Conservation (phyloP, 2,113 vertebrate genomes). For the Stegastes partitus region DNA sequence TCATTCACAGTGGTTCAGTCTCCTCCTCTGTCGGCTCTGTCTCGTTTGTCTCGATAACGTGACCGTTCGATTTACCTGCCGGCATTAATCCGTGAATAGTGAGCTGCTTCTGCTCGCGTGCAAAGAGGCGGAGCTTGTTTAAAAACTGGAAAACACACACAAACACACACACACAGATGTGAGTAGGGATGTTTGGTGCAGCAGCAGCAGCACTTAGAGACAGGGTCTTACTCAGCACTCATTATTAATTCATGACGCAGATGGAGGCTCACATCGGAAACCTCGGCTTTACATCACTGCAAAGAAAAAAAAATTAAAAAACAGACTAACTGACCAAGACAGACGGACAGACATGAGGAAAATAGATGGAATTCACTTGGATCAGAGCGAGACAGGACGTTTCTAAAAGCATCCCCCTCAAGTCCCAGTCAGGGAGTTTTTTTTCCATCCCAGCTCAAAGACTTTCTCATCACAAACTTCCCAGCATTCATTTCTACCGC, state of each 20-base stretch:
- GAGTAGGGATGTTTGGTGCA: conserved; percentile 41
- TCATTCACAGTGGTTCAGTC: no score
- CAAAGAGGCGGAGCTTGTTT: conserved; percentile 30
- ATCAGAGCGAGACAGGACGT: background rate
- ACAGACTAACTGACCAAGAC: background rate
- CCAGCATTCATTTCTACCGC: background rate
- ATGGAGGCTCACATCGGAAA: conserved; percentile 57
- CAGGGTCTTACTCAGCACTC: conserved; percentile 71
- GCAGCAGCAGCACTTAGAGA: conserved; percentile 71
- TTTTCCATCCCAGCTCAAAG: conserved; percentile 27
- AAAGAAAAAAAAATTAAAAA: no score
- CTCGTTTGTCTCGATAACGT: background rate
- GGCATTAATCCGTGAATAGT: background rate
- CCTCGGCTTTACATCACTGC: conserved; percentile 28
- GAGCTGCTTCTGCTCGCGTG: conserved; percentile 11
- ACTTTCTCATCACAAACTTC: conserved; percentile 39
- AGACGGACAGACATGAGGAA: background rate
- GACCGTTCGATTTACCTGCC: background rate
- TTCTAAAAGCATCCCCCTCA: conserved; percentile 50
- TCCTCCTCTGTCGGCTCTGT: background rate
- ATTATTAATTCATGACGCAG: conserved; percentile 79
- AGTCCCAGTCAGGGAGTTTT: conserved; percentile 61
- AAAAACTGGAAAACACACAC: conserved; percentile 26
- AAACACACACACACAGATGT: conserved; percentile 23
- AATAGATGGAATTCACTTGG: background rate